Evolutionary conservation across 2,113 vertebrate species (phyloP), one percentile per base, ranked within the genome.

Genomic region (Stictonetta naevosa): DNA sequence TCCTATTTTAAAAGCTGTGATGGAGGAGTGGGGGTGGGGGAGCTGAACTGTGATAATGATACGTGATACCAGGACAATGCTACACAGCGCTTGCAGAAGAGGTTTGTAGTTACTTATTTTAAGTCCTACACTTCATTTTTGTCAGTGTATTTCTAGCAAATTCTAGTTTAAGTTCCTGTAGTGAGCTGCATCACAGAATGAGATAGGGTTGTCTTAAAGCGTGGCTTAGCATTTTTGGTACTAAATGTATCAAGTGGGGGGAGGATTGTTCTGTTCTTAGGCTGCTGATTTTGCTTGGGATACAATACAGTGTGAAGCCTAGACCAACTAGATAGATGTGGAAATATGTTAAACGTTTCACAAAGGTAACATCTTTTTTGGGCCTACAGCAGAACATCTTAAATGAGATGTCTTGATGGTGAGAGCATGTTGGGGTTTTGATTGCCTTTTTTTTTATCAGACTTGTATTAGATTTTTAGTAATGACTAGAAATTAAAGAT

Each of bases 231-330:
- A 31, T 15, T 68, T 68, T 72, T 13, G 4, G 7, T 34, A 79
- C n/a, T 67, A 10, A 63, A 11, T 42, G 8, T 55, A 23, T 46
- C 8, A 72, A 3, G 56, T 6, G 25, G 31, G 36, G 21, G 33
- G 23, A 74, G 11, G n/a, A 13, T 64, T 38, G 46, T 66, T 72
- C 62, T 46, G 14, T 20, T 67, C 13, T 38, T 78, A 73, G 31
- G 46, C 46, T 14, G 14, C 15, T 75, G 62, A 10, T 28, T 75
- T 64, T 68, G 23, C 11, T 77, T 46, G 46, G 53, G 34, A 6
- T 3, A 44, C 11, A 13, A 0, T 33, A 34, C 0, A 0, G 9
- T 63, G 10, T 56, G 38, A 84, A 88, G 77, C 44, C 4, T 20
- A 60, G 22, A 34, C 18, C 11, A 56, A 29, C 28, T 16, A 52